These are phyloP conservation scores for Rhynchophorus ferrugineus DNA, from an alignment of 1,140 invertebrate species.

Conservation along the genomic window DNA sequence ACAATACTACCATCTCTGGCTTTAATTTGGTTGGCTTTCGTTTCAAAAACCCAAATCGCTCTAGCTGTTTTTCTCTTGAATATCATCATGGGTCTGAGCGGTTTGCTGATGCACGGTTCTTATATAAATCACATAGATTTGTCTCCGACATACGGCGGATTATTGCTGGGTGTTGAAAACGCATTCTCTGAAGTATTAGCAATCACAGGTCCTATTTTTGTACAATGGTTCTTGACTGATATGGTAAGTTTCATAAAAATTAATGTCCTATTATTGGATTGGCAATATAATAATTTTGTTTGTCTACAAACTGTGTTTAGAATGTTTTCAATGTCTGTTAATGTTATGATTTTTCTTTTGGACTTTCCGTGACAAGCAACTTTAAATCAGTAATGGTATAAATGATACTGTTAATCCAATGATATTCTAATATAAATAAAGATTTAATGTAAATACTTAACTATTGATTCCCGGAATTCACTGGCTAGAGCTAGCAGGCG, in stretches of 20 bases:
- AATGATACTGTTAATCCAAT: too few relatives aligned
- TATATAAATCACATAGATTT: constrained; percentile 8
- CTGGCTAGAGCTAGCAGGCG: too few relatives aligned
- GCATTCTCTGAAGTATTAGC: background rate
- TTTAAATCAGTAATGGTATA: too few relatives aligned
- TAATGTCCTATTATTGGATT: too few relatives aligned
- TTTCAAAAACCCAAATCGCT: background rate
- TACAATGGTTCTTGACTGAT: constrained; percentile 1
- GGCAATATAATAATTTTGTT: too few relatives aligned
- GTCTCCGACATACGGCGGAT: constrained; percentile 7
- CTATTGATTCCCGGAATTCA: too few relatives aligned
- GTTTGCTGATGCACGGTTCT: background rate
- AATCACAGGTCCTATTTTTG: constrained; percentile 4
- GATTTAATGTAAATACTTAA: too few relatives aligned
- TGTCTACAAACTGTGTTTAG: too few relatives aligned
- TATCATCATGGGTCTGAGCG: background rate
- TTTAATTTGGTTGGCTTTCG: constrained; percentile 7
- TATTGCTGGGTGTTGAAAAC: constrained; percentile 10
- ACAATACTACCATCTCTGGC: constrained; percentile 4
- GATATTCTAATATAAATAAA: too few relatives aligned
- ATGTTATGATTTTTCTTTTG: too few relatives aligned
- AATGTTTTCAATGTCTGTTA: too few relatives aligned
- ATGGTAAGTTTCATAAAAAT: constrained; percentile 3
- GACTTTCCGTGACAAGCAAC: too few relatives aligned
- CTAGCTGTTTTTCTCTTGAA: constrained; percentile 1